A percentile compares a stretch with the other conserved stretches of the same genome.
These are phyloP conservation scores for Myanophis thanlyinensis DNA, from an alignment of 2,113 vertebrate genomes.

Conservation along the genomic window DNA sequence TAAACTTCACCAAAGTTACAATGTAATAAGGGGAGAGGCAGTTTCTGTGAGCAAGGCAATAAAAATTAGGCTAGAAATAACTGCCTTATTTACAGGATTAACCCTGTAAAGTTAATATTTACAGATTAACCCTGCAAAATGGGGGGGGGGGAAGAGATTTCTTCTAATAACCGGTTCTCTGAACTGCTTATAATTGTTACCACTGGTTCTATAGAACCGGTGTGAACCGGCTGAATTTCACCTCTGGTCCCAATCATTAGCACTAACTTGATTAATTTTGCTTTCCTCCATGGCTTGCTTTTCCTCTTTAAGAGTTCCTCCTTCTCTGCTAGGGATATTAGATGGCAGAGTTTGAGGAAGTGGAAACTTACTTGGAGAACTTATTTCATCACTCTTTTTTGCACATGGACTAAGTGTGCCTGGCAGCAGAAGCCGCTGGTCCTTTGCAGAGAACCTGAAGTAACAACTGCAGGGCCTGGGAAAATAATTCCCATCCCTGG, in stretches of 20 bases:
- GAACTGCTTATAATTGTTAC: no score
- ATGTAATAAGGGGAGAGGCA: no score
- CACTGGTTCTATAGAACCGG: no score
- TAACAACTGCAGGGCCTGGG: background rate
- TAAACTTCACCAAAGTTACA: no score
- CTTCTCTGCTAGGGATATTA: background rate
- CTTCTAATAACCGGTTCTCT: no score
- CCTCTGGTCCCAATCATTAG: background rate
- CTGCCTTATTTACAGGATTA: no score
- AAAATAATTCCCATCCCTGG: background rate
- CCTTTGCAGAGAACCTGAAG: conserved; percentile 3
- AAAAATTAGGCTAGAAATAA: no score
- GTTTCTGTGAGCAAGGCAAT: no score
- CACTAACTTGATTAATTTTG: background rate
- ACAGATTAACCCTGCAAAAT: no score
- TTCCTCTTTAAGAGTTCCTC: background rate
- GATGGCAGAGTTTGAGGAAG: background rate
- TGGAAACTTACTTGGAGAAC: background rate
- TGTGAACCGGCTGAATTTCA: no score
- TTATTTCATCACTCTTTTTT: background rate
- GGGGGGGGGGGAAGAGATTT: no score
- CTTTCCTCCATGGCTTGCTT: background rate
- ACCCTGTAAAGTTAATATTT: no score
- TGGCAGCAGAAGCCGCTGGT: background rate
- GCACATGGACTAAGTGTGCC: background rate